A percentile compares a stretch with the other conserved stretches of the same genome.
These are phyloP conservation scores for Phorcus lineatus DNA, from an alignment of 2,888 invertebrate species.

Conservation along the genomic window DNA sequence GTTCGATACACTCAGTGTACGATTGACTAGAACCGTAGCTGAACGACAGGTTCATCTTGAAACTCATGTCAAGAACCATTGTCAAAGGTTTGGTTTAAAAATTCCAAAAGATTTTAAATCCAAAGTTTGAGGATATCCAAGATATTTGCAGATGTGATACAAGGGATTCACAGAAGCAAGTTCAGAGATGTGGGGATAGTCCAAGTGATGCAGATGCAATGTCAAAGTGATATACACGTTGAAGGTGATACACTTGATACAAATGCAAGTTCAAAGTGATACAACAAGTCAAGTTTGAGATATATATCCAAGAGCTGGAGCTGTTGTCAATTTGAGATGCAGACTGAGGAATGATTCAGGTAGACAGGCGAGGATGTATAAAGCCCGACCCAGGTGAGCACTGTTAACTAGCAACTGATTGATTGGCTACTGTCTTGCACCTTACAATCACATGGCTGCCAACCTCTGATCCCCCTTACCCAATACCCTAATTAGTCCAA, in stretches of 20 bases:
- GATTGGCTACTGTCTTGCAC: neutral
- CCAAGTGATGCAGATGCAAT: no score
- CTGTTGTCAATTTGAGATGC: neutral
- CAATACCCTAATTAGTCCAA: neutral
- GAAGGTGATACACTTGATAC: no score
- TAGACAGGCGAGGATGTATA: neutral
- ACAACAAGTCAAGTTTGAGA: neutral
- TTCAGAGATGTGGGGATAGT: no score
- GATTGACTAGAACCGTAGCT: conserved; percentile 15
- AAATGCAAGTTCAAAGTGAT: neutral
- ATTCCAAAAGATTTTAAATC: no score
- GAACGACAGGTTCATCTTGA: conserved; percentile 11
- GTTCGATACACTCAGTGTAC: conserved; percentile 22
- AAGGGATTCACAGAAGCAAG: no score
- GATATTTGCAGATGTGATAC: no score
- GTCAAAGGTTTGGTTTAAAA: neutral
- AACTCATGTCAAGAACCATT: conserved; percentile 23
- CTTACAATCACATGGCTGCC: neutral
- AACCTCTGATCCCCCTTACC: neutral
- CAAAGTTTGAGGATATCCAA: no score
- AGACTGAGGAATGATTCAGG: neutral
- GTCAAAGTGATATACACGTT: no score
- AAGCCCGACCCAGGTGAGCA: neutral
- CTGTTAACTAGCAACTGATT: neutral
- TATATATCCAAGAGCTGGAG: neutral